Percentiles rank a stretch among this genome's conserved stretches.
These are phyloP conservation scores for Hydriomena furcata DNA, from an alignment of 2,888 invertebrate species.

Conservation along the genomic window DNA sequence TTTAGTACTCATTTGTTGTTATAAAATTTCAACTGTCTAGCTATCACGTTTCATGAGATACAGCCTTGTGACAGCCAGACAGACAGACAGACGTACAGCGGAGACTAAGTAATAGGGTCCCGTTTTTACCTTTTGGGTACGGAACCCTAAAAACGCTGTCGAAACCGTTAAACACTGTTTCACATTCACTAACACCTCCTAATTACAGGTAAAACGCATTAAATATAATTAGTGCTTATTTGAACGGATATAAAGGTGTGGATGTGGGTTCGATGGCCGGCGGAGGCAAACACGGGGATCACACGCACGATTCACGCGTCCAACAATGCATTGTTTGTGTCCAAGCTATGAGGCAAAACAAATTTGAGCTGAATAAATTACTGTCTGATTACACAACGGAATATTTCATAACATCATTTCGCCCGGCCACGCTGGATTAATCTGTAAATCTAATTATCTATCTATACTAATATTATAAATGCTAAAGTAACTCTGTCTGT, in stretches of 20 bases:
- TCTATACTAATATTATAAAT: too few species aligned
- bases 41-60: too few species aligned
- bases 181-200: slow-evolving; percentile 77
- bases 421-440: slow-evolving; percentile 23
- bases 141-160: slow-evolving; percentile 61
- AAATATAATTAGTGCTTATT: slow-evolving; percentile 77
- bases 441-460: too few species aligned
- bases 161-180: slow-evolving; percentile 70
- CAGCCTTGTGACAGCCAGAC: too few species aligned
- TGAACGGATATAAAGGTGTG: slow-evolving; percentile 65
- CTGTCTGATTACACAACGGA: slow-evolving; percentile 47
- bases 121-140: too few species aligned
- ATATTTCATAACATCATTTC: slow-evolving; percentile 46
- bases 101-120: too few species aligned
- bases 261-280: slow-evolving; percentile 66
- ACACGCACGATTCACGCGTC: slow-evolving; percentile 53
- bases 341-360: slow-evolving; percentile 49
- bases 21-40: too few species aligned
- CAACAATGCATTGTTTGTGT: slow-evolving; percentile 63
- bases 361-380: slow-evolving; percentile 55
- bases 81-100: too few species aligned
- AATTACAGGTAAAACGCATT: slow-evolving; percentile 80
- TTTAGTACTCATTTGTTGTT: too few species aligned
- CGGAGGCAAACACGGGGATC: slow-evolving; percentile 53
- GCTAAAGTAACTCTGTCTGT: too few species aligned